phyloP scores from a whole-genome alignment of 2,888 invertebrate genomes.

The Acrocyrtus sp. region DNA sequence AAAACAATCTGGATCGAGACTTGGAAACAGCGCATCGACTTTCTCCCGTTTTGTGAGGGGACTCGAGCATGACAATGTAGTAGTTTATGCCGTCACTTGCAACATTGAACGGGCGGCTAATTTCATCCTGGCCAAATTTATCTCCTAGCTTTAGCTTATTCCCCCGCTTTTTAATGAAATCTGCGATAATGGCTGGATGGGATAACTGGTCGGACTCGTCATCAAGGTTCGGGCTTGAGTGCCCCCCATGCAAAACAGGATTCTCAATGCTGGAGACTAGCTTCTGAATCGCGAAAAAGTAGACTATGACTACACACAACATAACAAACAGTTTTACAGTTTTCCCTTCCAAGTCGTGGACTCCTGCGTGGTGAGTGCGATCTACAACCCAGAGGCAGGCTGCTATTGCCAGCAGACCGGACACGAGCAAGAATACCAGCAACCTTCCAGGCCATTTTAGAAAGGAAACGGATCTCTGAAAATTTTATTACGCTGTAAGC shows the following conservation, averaged over 20 bases:
- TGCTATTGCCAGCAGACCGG: conserved; percentile 47
- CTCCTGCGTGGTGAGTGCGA: conserved; percentile 35
- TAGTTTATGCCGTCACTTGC: conserved; percentile 53
- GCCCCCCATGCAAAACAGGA: conserved; percentile 17
- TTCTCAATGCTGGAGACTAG: conserved; percentile 42
- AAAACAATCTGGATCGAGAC: background rate
- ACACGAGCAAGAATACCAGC: conserved; percentile 44
- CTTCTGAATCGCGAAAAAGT: conserved; percentile 46
- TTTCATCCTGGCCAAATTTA: background rate
- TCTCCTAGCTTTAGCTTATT: conserved; percentile 9
- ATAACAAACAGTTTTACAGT: conserved; percentile 46
- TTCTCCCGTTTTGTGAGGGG: conserved; percentile 34
- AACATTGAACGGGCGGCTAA: conserved; percentile 44
- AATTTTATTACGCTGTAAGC: background rate
- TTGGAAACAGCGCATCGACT: conserved; percentile 14
- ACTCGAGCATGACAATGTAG: conserved; percentile 49
- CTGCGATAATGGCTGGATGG: conserved; percentile 42
- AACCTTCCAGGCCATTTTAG: conserved; percentile 56
- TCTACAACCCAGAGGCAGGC: conserved; percentile 53
- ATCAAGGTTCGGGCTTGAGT: conserved; percentile 38
- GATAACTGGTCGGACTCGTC: conserved; percentile 43
- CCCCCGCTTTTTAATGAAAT: conserved; percentile 34
- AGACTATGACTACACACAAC: conserved; percentile 43
- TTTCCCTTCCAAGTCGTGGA: conserved; percentile 52
- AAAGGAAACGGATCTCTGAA: conserved; percentile 44